Percentiles rank a stretch among this genome's conserved stretches.
These are phyloP conservation scores for Anguilla pacifica DNA, from an alignment of 2,797 vertebrate genomes.

Conservation along the genomic window DNA sequence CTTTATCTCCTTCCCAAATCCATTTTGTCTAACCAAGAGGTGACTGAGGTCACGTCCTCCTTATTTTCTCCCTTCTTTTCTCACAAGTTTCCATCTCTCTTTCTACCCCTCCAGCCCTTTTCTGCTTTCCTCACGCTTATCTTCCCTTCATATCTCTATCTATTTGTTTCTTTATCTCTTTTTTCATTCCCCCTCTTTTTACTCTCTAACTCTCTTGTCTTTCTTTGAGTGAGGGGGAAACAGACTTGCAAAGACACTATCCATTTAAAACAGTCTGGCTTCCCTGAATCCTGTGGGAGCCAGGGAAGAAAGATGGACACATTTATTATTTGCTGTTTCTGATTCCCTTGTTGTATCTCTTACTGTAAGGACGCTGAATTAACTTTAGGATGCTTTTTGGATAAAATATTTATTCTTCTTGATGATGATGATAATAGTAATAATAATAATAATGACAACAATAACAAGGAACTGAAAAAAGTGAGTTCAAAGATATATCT, in stretches of 20 bases:
- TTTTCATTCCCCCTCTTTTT: not conserved
- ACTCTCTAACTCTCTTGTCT: slow-evolving; percentile 3
- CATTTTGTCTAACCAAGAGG: not conserved
- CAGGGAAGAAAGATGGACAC: slow-evolving; percentile 10
- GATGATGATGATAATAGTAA: not conserved
- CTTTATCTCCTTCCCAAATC: not conserved
- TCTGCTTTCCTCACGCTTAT: not conserved
- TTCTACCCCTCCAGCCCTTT: not conserved
- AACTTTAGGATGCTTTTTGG: slow-evolving; percentile 20
- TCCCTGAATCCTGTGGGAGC: slow-evolving; percentile 19
- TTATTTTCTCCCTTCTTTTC: not conserved
- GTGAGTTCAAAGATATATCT: slow-evolving; percentile 30
- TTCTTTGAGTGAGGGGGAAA: slow-evolving; percentile 20
- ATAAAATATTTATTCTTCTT: slow-evolving; percentile 28
- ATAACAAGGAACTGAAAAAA: slow-evolving; percentile 24
- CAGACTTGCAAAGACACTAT: slow-evolving; percentile 7
- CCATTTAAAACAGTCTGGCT: slow-evolving; percentile 26
- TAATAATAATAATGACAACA: slow-evolving; percentile 5
- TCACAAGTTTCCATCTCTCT: not conserved
- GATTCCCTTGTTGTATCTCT: slow-evolving; percentile 15
- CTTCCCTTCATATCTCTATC: not conserved
- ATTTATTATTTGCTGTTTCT: not conserved
- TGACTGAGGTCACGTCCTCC: not conserved
- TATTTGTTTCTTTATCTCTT: no score
- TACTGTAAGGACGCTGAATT: slow-evolving; percentile 20